Percentiles rank a stretch among this genome's conserved stretches.
These are phyloP conservation scores for Plotosus lineatus DNA, from an alignment of 2,113 vertebrate species.

Conservation along the genomic window DNA sequence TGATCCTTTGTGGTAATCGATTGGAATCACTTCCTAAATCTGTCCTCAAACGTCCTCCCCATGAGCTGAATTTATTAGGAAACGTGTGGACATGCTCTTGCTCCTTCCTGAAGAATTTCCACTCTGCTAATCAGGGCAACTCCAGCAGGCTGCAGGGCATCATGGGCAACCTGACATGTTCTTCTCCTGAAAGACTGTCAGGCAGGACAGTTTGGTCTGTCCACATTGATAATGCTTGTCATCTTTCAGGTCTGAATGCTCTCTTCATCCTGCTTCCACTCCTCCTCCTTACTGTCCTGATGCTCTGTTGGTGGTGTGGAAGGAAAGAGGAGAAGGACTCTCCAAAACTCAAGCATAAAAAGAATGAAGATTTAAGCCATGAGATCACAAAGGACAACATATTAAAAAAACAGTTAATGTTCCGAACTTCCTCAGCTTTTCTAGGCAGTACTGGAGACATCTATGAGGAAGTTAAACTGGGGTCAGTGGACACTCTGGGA, in stretches of 20 bases:
- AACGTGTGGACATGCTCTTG: constrained; percentile 86
- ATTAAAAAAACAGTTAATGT: constrained; percentile 72
- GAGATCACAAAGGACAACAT: constrained; percentile 60
- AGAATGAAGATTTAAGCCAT: constrained; percentile 3
- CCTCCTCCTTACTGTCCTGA: constrained; percentile 65
- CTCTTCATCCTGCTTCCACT: constrained; percentile 82
- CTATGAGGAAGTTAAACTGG: constrained; percentile 80
- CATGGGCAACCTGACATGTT: constrained; percentile 69
- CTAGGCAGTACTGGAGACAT: constrained; percentile 78
- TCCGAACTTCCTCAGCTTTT: constrained; percentile 67
- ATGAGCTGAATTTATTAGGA: constrained; percentile 71
- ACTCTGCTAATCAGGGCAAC: constrained; percentile 53
- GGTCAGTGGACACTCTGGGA: constrained; percentile 69
- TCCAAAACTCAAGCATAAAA: constrained; percentile 62
- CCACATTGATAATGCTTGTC: constrained; percentile 68
- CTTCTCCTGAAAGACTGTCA: constrained; percentile 60
- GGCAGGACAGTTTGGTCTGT: constrained; percentile 65
- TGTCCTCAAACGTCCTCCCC: constrained; percentile 70
- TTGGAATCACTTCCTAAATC: constrained; percentile 69
- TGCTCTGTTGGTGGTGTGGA: constrained; percentile 80
- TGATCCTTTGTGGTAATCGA: constrained; percentile 75
- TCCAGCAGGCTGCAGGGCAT: constrained; percentile 55
- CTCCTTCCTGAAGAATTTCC: constrained; percentile 64
- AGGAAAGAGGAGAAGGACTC: constrained; percentile 73
- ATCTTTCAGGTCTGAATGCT: constrained; percentile 69